Percentiles rank a stretch among this genome's conserved stretches.
Evolutionary conservation across 2,113 vertebrate species (phyloP).

Genomic region (Poeciliopsis prolifica): DNA sequence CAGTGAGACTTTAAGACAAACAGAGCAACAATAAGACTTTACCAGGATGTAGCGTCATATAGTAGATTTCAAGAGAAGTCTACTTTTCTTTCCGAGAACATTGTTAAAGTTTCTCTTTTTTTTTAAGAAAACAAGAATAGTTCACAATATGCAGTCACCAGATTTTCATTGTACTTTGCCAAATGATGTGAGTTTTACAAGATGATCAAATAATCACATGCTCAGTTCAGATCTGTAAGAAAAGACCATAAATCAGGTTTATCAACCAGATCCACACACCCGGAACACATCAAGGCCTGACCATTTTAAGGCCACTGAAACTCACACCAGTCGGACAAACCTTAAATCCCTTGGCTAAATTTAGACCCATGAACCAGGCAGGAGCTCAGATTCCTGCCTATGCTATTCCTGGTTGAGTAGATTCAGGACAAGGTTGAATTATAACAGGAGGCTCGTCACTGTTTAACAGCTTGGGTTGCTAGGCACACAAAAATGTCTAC

Average conservation of each 20-base stretch:
- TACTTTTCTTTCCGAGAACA: too few species aligned
- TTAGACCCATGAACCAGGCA: slow-evolving; percentile 57
- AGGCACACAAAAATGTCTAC: not conserved
- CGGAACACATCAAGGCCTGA: slow-evolving; percentile 37
- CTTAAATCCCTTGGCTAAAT: slow-evolving; percentile 72
- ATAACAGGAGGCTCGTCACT: slow-evolving; percentile 46
- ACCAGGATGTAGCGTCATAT: not conserved
- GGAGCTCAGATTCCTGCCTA: slow-evolving; percentile 63
- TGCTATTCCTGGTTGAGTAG: slow-evolving; percentile 64
- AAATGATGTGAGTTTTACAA: not conserved
- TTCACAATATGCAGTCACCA: not conserved
- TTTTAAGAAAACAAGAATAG: too few species aligned
- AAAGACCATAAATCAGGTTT: not conserved
- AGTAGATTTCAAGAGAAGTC: too few species aligned
- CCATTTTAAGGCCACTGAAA: slow-evolving; percentile 76
- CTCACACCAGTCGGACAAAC: slow-evolving; percentile 59
- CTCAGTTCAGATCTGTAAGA: too few species aligned
- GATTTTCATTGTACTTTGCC: not conserved
- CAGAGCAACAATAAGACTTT: slow-evolving; percentile 17
- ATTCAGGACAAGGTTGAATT: slow-evolving; percentile 48
- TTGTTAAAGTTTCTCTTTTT: too few species aligned
- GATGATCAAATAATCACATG: not conserved
- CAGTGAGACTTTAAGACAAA: not conserved
- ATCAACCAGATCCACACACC: slow-evolving; percentile 53
- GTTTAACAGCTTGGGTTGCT: slow-evolving; percentile 1